phyloP scores from a whole-genome alignment of 23 tunicate species.

The Phallusia fumigata region DNA sequence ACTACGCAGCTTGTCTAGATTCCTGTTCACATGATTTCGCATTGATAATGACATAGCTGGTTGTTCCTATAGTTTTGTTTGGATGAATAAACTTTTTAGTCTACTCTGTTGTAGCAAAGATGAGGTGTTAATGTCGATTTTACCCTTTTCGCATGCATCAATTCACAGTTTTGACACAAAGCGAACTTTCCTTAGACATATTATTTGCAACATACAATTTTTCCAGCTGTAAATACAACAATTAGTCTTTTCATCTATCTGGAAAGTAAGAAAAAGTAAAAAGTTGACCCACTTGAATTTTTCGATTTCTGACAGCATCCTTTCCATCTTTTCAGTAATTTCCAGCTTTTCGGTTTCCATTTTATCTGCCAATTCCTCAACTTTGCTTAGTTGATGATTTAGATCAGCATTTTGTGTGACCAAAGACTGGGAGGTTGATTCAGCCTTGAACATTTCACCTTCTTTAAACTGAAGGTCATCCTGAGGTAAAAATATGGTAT shows the following conservation, averaged over 20 bases:
- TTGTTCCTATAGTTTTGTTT: no score
- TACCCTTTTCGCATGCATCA: no score
- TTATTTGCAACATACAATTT: no score
- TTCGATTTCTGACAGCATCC: constrained; percentile 58
- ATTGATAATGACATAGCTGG: no score
- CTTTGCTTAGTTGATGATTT: constrained; percentile 66
- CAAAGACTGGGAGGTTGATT: constrained; percentile 55
- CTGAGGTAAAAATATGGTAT: constrained; percentile 7
- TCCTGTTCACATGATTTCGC: constrained; percentile 12
- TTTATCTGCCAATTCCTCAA: constrained; percentile 78
- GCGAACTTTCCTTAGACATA: no score
- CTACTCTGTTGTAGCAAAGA: no score
- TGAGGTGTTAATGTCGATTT: no score
- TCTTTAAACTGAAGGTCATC: constrained; percentile 89
- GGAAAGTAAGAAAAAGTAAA: no score
- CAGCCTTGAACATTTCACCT: constrained; percentile 87
- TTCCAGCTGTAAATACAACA: no score
- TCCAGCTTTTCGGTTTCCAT: constrained; percentile 52
- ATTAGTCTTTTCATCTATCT: no score
- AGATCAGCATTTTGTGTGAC: constrained; percentile 65
- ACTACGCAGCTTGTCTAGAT: constrained; percentile 49
- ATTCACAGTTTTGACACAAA: no score
- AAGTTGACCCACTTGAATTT: constrained; percentile 34
- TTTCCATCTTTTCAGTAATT: constrained; percentile 50
- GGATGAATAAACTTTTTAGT: no score